Conservation (phyloP, 2,797 vertebrate genomes). For the Amphiprion clarkii region DNA sequence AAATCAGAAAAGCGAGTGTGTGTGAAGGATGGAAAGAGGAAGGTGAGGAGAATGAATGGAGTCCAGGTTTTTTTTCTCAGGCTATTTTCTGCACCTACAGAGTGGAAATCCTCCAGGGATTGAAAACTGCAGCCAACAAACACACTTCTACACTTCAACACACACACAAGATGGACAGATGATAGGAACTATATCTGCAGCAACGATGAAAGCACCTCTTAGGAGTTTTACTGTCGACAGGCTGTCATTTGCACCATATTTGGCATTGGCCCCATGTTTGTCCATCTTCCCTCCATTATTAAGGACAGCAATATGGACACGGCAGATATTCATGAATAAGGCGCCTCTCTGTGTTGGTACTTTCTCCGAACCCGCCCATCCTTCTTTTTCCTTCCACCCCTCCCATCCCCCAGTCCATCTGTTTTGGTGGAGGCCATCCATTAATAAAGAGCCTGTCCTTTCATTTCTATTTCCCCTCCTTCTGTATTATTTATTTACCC, state of each 20-base stretch:
- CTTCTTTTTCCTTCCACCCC: slow-evolving; percentile 23
- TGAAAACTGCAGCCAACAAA: slow-evolving; percentile 34
- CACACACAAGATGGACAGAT: slow-evolving; percentile 42
- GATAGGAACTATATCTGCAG: slow-evolving; percentile 14
- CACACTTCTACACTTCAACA: slow-evolving; percentile 15
- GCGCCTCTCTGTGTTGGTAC: slow-evolving; percentile 6
- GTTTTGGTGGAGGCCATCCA: slow-evolving; percentile 77
- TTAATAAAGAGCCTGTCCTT: slow-evolving; percentile 76
- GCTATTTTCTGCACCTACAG: slow-evolving; percentile 59
- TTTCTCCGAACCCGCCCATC: slow-evolving; percentile 9
- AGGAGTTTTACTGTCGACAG: slow-evolving; percentile 11
- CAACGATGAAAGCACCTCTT: slow-evolving; percentile 19
- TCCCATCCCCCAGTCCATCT: slow-evolving; percentile 71
- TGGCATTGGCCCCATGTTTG: slow-evolving; percentile 19
- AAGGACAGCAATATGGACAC: slow-evolving; percentile 31
- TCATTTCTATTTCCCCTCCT: slow-evolving; percentile 62
- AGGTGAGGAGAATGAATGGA: slow-evolving; percentile 39
- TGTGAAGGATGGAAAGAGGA: slow-evolving; percentile 18
- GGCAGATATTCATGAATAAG: slow-evolving; percentile 36
- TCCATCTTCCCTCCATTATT: slow-evolving; percentile 50
- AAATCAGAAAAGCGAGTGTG: slow-evolving; percentile 45
- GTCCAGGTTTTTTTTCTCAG: slow-evolving; percentile 9
- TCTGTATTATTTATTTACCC: slow-evolving; percentile 77
- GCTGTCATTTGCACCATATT: slow-evolving; percentile 29
- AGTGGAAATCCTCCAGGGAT: slow-evolving; percentile 42